These are phyloP conservation scores for Eriosoma lanigerum DNA, from an alignment of 1,140 invertebrate genomes.

Conservation along the genomic window DNA sequence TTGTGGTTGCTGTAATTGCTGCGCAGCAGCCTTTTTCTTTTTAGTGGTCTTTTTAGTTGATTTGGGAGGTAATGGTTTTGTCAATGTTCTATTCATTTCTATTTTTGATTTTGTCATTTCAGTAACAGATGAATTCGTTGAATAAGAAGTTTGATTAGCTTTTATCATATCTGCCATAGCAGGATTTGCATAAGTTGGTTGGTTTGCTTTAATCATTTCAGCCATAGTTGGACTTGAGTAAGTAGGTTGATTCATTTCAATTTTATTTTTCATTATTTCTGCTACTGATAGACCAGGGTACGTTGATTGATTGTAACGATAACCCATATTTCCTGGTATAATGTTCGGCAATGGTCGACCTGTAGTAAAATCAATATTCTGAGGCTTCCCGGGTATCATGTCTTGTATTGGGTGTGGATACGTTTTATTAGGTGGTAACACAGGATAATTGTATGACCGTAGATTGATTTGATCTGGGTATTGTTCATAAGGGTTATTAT, in stretches of 20 bases:
- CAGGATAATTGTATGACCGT: constrained; percentile 35
- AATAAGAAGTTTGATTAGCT: constrained; percentile 32
- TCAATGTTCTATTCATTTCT: constrained; percentile 13
- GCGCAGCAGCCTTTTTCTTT: constrained; percentile 55
- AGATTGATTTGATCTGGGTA: constrained; percentile 47
- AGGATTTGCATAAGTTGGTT: constrained; percentile 20
- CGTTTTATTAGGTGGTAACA: constrained; percentile 19
- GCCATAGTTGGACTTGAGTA: constrained; percentile 30
- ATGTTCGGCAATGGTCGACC: constrained; percentile 37
- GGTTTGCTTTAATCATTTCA: constrained; percentile 36
- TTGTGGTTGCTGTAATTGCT: constrained; percentile 49
- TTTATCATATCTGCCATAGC: constrained; percentile 25
- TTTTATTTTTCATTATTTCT: constrained; percentile 46
- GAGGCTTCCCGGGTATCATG: constrained; percentile 25
- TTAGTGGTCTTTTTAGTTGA: constrained; percentile 54
- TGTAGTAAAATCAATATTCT: constrained; percentile 47
- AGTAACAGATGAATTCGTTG: constrained; percentile 33
- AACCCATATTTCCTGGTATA: background rate
- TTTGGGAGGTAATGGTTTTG: constrained; percentile 29
- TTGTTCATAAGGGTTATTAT: constrained; percentile 45
- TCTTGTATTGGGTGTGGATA: constrained; percentile 44
- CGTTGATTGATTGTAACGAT: constrained; percentile 31
- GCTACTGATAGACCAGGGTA: constrained; percentile 27
- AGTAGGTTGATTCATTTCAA: constrained; percentile 37
- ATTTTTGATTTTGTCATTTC: constrained; percentile 42